These are phyloP conservation scores for Tromatobia lineatoria DNA, from an alignment of 2,888 invertebrate genomes.

Conservation along the genomic window DNA sequence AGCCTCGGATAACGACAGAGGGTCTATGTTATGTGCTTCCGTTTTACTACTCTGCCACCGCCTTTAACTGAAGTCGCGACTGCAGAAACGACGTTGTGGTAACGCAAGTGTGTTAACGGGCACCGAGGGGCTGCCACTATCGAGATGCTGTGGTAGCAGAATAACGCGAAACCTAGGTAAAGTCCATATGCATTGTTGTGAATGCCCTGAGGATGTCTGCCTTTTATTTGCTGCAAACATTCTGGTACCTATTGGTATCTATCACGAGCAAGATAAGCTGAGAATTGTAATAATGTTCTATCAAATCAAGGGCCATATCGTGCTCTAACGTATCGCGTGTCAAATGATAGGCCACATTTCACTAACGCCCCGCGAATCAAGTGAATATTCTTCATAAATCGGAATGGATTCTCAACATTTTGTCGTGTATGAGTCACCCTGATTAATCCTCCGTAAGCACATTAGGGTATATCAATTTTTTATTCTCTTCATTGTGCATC, in stretches of 20 bases:
- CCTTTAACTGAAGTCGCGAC: constrained; percentile 46
- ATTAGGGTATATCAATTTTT: too few species aligned
- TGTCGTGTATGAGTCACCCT: background rate
- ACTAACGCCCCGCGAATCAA: background rate
- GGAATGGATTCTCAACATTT: background rate
- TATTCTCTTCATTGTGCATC: too few species aligned
- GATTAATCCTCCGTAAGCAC: background rate
- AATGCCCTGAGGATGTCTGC: constrained; percentile 27
- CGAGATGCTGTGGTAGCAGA: constrained; percentile 49
- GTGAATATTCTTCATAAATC: background rate
- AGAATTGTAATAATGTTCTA: constrained; percentile 28
- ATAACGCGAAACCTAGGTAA: constrained; percentile 35
- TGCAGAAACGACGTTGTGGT: constrained; percentile 49
- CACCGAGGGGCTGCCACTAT: constrained; percentile 36
- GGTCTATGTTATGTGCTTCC: constrained; percentile 38
- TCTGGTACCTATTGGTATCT: constrained; percentile 37
- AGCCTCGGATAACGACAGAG: constrained; percentile 27
- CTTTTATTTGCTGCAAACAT: constrained; percentile 36
- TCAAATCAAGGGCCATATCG: background rate
- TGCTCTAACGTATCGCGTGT: background rate
- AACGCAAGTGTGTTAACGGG: constrained; percentile 53
- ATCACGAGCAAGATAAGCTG: constrained; percentile 16
- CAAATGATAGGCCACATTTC: background rate
- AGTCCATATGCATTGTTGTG: constrained; percentile 34
- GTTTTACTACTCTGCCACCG: constrained; percentile 46